Evolutionary conservation across 2,888 invertebrate species (phyloP).

Genomic region (Nephrotoma appendiculata): DNA sequence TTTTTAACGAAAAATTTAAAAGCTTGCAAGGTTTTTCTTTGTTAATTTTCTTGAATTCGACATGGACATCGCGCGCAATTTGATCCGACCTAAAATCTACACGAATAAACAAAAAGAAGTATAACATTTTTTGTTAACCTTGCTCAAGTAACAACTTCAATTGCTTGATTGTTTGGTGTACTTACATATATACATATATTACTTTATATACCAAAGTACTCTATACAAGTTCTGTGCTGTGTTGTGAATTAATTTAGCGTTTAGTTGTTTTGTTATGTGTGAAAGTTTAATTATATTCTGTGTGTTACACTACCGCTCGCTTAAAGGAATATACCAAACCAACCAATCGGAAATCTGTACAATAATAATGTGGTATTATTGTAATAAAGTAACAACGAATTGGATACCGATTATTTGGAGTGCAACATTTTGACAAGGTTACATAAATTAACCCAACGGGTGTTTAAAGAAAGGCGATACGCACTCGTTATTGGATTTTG

Average conservation of each 20-base stretch:
- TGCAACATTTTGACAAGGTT: background rate
- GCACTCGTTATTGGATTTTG: background rate
- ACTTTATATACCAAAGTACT: background rate
- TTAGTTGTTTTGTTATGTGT: background rate
- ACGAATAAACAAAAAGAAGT: background rate
- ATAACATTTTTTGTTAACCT: background rate
- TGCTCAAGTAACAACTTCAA: background rate
- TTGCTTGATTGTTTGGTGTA: background rate
- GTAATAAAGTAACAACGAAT: background rate
- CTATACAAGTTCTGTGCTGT: background rate
- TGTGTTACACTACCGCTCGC: background rate
- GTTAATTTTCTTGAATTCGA: background rate
- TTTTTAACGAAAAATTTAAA: background rate
- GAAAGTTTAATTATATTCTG: background rate
- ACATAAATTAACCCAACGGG: background rate
- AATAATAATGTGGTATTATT: background rate
- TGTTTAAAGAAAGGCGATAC: background rate
- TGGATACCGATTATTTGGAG: background rate
- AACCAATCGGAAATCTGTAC: background rate
- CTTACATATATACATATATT: background rate
- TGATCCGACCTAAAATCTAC: background rate
- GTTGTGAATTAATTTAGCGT: background rate
- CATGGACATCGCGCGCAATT: background rate
- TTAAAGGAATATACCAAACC: background rate
- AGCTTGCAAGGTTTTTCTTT: background rate